Base-by-base conservation (phyloP, 1,140 invertebrate species). In the Dysdera silvatica region DNA sequence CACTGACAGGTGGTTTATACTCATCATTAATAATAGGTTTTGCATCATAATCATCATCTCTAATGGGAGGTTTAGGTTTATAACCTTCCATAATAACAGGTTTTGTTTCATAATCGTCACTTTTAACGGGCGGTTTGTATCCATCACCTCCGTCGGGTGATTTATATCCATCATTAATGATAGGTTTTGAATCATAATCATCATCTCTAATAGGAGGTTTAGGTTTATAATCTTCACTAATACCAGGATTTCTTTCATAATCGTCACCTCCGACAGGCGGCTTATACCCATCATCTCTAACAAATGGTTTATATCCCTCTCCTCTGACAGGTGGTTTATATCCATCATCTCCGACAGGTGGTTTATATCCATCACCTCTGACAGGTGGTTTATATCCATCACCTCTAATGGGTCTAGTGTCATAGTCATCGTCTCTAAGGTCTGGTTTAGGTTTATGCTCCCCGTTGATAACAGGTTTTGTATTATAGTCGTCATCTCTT, bases 401-500 rank as follows among this genome's bases (percentile, higher is more conserved):
- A n/a, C n/a, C n/a, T n/a, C n/a, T n/a, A n/a, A n/a, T n/a, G n/a
- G n/a, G n/a, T n/a, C n/a, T n/a, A n/a, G n/a, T n/a, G n/a, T n/a
- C n/a, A n/a, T n/a, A n/a, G n/a, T n/a, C n/a, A n/a, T n/a, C n/a
- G n/a, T n/a, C n/a, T n/a, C n/a, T n/a, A n/a, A n/a, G n/a, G n/a
- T n/a, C n/a, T n/a, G n/a, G n/a, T n/a, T n/a, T n/a, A n/a, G n/a
- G n/a, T n/a, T n/a, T n/a, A n/a, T n/a, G n/a, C n/a, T n/a, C n/a
- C n/a, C n/a, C n/a, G n/a, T n/a, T n/a, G n/a, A n/a, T n/a, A n/a
- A n/a, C n/a, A n/a, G n/a, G 54, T 33, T 57, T 47, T 5, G 55
- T 40, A 33, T 48, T 37, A 33, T 35, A 35, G n/a, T 48, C 45
- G 24, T 52, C 58, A 48, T 33, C 35, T 10, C 52, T 37, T n/a